Conservation (phyloP, 1,140 invertebrate species). For the Drosophila ambigua region DNA sequence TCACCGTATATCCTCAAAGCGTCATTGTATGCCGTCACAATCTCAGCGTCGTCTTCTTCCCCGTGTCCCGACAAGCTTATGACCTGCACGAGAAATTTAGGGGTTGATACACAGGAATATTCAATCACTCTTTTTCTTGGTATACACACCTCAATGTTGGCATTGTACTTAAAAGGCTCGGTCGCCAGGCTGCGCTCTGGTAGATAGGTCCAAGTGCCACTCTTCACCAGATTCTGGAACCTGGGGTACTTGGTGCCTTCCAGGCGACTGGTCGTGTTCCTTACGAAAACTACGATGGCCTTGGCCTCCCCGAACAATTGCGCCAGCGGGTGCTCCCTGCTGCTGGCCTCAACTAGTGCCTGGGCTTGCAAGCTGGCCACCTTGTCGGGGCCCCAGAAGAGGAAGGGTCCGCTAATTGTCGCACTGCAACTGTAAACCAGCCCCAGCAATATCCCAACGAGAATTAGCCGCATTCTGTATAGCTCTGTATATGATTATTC, state of each 20-base stretch:
- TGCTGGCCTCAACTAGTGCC: conserved; percentile 84
- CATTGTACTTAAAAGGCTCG: conserved; percentile 85
- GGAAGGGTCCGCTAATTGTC: conserved; percentile 84
- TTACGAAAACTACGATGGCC: conserved; percentile 77
- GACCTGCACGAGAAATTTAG: conserved; percentile 75
- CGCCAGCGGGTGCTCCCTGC: conserved; percentile 84
- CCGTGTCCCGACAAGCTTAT: conserved; percentile 85
- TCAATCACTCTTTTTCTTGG: not conserved
- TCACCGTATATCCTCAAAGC: conserved; percentile 85
- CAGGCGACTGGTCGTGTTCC: conserved; percentile 69
- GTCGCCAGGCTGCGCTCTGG: conserved; percentile 85
- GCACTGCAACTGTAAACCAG: conserved; percentile 56
- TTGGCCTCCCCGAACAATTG: conserved; percentile 75
- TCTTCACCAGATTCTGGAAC: conserved; percentile 79
- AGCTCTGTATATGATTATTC: conserved; percentile 10
- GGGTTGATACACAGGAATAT: not conserved
- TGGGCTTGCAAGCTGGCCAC: conserved; percentile 84
- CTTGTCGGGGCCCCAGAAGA: conserved; percentile 85
- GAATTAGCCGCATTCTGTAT: conserved; percentile 56
- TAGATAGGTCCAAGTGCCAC: conserved; percentile 83
- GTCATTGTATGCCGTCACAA: conserved; percentile 85
- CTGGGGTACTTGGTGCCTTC: conserved; percentile 73
- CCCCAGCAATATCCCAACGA: conserved; percentile 38
- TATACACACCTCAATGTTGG: conserved; percentile 78
- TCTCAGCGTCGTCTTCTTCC: conserved; percentile 85